Evolutionary conservation across 2,888 invertebrate species (phyloP).

Genomic region (Eilema griseolum): DNA sequence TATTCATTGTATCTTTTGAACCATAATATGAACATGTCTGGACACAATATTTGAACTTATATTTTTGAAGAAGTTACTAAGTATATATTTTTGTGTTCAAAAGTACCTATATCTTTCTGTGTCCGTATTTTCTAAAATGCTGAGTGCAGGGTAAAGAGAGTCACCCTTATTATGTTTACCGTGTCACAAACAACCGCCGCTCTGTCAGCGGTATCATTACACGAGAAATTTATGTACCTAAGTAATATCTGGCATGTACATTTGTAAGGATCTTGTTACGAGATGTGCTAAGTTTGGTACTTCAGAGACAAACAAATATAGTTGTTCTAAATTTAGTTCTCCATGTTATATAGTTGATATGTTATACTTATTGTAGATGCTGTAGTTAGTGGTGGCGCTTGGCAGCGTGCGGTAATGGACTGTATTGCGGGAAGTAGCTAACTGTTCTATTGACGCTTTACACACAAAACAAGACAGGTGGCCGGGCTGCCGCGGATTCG

Average conservation of each 20-base stretch:
- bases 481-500: no score
- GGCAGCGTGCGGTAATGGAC: no score
- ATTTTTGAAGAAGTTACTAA: slow-evolving; percentile 15
- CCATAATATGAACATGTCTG: background rate
- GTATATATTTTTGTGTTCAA: background rate
- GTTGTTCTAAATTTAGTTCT: background rate
- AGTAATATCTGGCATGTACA: slow-evolving; percentile 11
- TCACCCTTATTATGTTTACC: slow-evolving; percentile 42
- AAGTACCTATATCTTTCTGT: slow-evolving; percentile 16
- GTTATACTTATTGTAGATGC: background rate
- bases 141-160: slow-evolving; percentile 41
- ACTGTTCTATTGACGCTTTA: no score
- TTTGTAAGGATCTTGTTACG: slow-evolving; percentile 39
- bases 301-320: background rate
- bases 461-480: no score
- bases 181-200: slow-evolving; percentile 38
- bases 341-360: background rate
- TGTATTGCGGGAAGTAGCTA: no score
- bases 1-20: background rate
- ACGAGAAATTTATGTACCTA: slow-evolving; percentile 34
- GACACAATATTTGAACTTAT: background rate
- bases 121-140: slow-evolving; percentile 39
- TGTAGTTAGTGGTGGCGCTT: no score
- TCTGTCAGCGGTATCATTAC: slow-evolving; percentile 32
- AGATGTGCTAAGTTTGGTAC: slow-evolving; percentile 5